These are phyloP conservation scores for Doryteuthis pealeii DNA, from an alignment of 1,140 invertebrate genomes.

Conservation along the genomic window DNA sequence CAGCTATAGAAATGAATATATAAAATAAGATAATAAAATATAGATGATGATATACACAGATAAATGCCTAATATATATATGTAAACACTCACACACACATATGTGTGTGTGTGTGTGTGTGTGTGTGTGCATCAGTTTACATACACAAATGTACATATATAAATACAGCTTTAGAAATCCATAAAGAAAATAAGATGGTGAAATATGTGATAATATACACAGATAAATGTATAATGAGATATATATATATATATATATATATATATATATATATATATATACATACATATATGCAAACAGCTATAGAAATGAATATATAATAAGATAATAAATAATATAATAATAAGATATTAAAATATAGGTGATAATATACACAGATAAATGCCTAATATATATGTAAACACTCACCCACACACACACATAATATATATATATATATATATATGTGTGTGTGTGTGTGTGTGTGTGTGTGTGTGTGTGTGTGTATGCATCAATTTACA, in stretches of 20 bases:
- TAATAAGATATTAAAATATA: not conserved
- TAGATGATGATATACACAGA: not conserved
- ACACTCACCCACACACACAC: not conserved
- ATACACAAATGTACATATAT: not conserved
- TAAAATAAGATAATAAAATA: not conserved
- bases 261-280: not conserved
- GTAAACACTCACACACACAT: not conserved
- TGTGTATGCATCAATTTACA: not conserved
- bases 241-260: constrained; percentile 5
- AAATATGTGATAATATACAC: not conserved
- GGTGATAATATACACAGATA: not conserved
- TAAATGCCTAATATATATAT: not conserved
- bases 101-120: not conserved
- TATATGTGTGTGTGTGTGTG: not conserved
- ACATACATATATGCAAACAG: not conserved
- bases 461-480: not conserved
- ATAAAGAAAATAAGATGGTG: not conserved
- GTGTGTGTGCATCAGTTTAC: not conserved
- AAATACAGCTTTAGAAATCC: not conserved
- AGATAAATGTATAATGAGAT: not conserved
- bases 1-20: not conserved
- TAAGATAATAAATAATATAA: not conserved
- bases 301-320: not conserved
- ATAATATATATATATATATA: not conserved
- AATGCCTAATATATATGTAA: not conserved